Evolutionary conservation across 2,113 vertebrate species (phyloP).

Genomic region (Lophius piscatorius): DNA sequence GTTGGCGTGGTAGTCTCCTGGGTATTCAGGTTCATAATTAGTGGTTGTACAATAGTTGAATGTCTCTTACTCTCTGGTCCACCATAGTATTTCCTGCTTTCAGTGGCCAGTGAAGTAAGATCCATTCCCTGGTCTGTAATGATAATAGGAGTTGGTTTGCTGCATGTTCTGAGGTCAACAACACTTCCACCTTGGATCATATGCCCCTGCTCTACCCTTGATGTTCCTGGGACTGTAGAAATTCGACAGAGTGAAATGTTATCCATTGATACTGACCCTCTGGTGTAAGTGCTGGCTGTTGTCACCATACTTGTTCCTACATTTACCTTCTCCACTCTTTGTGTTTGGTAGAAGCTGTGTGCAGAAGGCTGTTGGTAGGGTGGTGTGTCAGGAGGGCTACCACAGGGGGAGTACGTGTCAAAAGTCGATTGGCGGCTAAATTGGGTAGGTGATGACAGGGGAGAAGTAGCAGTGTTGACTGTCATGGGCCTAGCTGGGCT

Average conservation of each 20-base stretch:
- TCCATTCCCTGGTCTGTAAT: constrained; percentile 98
- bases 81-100: constrained; percentile 90
- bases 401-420: constrained; percentile 86
- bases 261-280: constrained; percentile 90
- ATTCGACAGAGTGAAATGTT: constrained; percentile 96
- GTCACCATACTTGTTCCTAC: constrained; percentile 80
- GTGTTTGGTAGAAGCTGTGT: constrained; percentile 78
- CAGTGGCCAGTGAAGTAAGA: constrained; percentile 91
- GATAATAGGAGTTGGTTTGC: constrained; percentile 89
- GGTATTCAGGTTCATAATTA: constrained; percentile 95
- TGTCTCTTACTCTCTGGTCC: constrained; percentile 87
- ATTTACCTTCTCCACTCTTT: constrained; percentile 81
- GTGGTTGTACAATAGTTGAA: constrained; percentile 90
- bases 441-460: constrained; percentile 87
- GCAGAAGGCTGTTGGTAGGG: constrained; percentile 79
- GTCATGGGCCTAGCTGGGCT: constrained; percentile 85
- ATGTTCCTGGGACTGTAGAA: constrained; percentile 92
- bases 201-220: constrained; percentile 91
- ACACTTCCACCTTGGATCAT: constrained; percentile 86
- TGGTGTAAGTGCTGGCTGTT: constrained; percentile 84
- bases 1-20: constrained; percentile 90
- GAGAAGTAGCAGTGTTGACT: constrained; percentile 87
- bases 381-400: constrained; percentile 80
- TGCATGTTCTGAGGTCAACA: constrained; percentile 88
- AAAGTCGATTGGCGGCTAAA: constrained; percentile 82